A percentile compares a stretch with the other conserved stretches of the same genome.
These are phyloP conservation scores for Alouatta palliata DNA, from an alignment of 2,113 vertebrate genomes.

Conservation along the genomic window DNA sequence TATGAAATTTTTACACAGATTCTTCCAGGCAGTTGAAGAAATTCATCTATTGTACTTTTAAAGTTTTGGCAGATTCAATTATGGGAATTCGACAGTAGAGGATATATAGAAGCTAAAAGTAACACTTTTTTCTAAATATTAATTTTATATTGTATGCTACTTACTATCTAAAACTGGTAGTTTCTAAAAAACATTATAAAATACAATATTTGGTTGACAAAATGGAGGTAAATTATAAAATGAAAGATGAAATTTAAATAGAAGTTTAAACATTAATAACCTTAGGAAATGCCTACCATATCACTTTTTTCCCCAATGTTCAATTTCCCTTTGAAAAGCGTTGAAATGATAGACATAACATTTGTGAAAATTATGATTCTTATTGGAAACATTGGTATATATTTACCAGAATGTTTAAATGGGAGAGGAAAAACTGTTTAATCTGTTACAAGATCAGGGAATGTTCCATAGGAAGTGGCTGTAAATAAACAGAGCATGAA, in stretches of 20 bases:
- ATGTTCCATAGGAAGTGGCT: conserved; percentile 56
- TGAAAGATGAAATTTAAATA: neutral
- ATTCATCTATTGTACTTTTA: neutral
- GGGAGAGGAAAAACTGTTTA: conserved; percentile 64
- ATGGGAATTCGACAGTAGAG: neutral
- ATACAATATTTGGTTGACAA: neutral
- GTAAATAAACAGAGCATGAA: conserved; percentile 55
- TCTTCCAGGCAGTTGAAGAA: neutral
- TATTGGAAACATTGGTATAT: conserved; percentile 19
- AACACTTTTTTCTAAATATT: neutral
- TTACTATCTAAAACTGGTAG: neutral
- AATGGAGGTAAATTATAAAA: neutral
- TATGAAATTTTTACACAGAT: neutral
- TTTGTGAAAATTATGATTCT: conserved; percentile 57
- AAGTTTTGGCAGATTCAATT: neutral
- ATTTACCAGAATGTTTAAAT: conserved; percentile 72
- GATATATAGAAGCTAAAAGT: neutral
- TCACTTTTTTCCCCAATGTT: conserved; percentile 35
- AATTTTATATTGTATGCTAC: neutral
- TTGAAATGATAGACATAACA: conserved; percentile 53
- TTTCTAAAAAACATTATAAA: neutral
- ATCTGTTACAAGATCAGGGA: conserved; percentile 41
- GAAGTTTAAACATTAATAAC: neutral
- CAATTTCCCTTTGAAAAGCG: conserved; percentile 54
- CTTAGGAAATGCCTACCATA: neutral